These are phyloP conservation scores for Gallinago undulata DNA, from an alignment of 2,113 vertebrate genomes.

Conservation along the genomic window DNA sequence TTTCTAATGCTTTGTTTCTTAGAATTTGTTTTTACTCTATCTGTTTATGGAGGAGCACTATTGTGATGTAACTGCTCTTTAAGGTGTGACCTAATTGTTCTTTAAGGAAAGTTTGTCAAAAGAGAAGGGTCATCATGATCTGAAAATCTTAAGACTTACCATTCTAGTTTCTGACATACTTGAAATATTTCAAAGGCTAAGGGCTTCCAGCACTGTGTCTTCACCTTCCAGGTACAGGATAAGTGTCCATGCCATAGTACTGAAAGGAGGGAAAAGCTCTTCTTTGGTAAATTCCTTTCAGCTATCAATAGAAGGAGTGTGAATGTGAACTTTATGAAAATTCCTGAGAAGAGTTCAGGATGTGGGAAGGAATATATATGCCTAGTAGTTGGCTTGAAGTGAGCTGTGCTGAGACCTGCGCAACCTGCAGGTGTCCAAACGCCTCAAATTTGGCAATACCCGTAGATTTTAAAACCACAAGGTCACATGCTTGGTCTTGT, in stretches of 20 bases:
- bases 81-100: neutral
- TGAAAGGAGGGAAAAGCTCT: neutral
- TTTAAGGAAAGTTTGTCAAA: neutral
- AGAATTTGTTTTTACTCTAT: neutral
- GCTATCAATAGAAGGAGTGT: neutral
- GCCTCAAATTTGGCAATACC: neutral
- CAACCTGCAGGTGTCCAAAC: neutral
- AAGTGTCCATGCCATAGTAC: neutral
- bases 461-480: neutral
- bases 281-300: neutral
- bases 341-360: neutral
- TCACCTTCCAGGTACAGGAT: neutral
- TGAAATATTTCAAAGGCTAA: neutral
- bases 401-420: neutral
- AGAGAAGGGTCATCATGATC: neutral
- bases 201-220: neutral
- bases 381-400: neutral
- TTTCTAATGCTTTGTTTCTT: neutral
- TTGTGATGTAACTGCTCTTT: neutral
- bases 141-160: neutral
- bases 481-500: neutral
- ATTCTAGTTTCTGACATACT: neutral
- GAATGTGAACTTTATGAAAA: neutral
- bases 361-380: neutral
- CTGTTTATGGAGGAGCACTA: neutral